phyloP scores from a whole-genome alignment of 1,140 invertebrate species.

The Sycophaga agraensis region DNA sequence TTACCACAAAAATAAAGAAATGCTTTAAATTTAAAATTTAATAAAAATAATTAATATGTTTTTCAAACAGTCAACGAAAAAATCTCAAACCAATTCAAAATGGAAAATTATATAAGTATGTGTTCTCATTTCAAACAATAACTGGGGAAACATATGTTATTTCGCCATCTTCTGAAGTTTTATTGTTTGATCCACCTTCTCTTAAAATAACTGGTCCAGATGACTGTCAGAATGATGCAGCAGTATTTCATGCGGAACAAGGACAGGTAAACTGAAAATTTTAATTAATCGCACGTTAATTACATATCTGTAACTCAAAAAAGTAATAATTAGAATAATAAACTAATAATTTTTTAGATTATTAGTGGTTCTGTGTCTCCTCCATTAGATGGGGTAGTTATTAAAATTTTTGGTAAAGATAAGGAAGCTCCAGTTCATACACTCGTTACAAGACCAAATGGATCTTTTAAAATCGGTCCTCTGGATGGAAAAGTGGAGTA shows the following conservation, averaged over 20 bases:
- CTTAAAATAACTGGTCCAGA: conserved; percentile 65
- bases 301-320: conserved; percentile 2
- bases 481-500: conserved; percentile 66
- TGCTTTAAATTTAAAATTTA: background rate
- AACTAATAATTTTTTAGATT: conserved; percentile 37
- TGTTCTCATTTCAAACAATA: conserved; percentile 59
- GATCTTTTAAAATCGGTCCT: conserved; percentile 79
- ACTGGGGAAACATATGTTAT: conserved; percentile 64
- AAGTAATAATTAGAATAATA: conserved; percentile 12
- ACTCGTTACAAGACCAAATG: conserved; percentile 62
- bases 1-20: background rate
- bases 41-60: conserved; percentile 8
- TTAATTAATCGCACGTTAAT: background rate
- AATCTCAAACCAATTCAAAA: conserved; percentile 46
- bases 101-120: conserved; percentile 53
- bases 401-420: conserved; percentile 57
- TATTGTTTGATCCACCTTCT: conserved; percentile 73
- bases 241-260: conserved; percentile 50
- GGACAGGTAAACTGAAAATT: conserved; percentile 49
- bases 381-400: conserved; percentile 66
- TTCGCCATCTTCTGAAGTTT: conserved; percentile 63
- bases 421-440: conserved; percentile 51
- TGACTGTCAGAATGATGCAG: conserved; percentile 72
- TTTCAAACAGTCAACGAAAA: conserved; percentile 37
- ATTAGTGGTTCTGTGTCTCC: conserved; percentile 60